A percentile compares a stretch with the other conserved stretches of the same genome.
Evolutionary conservation across 2,113 vertebrate genomes (phyloP).

Genomic region (Bambusicola thoracicus): DNA sequence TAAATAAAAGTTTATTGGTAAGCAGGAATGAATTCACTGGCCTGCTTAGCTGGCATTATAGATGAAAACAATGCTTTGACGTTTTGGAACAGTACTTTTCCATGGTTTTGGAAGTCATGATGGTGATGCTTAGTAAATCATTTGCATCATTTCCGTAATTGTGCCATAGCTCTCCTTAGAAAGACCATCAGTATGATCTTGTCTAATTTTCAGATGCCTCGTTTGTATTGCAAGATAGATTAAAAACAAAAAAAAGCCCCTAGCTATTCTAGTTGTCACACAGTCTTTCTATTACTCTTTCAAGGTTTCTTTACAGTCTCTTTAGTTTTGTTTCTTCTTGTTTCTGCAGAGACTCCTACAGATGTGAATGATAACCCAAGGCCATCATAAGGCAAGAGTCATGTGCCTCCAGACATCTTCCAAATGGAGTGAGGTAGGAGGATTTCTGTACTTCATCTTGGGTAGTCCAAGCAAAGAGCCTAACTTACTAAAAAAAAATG

Average conservation of each 20-base stretch:
- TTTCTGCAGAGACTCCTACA: not conserved
- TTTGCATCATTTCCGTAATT: not conserved
- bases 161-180: not conserved
- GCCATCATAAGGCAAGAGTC: not conserved
- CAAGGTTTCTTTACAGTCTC: not conserved
- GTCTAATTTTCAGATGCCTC: not conserved
- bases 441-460: not conserved
- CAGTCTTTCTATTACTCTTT: not conserved
- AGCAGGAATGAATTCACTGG: slow-evolving; percentile 70
- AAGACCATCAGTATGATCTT: not conserved
- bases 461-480: not conserved
- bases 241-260: not conserved
- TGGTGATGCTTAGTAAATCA: not conserved
- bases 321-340: not conserved
- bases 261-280: not conserved
- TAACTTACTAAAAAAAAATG: not conserved
- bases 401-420: not conserved
- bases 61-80: slow-evolving; percentile 7
- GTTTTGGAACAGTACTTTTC: not conserved
- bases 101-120: not conserved
- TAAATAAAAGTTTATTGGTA: slow-evolving; percentile 73
- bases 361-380: not conserved
- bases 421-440: not conserved
- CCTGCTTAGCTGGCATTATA: slow-evolving; percentile 36
- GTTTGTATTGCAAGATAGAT: not conserved